These are phyloP conservation scores for Amphiprion ocellaris DNA, from an alignment of 2,113 vertebrate genomes.

Conservation along the genomic window DNA sequence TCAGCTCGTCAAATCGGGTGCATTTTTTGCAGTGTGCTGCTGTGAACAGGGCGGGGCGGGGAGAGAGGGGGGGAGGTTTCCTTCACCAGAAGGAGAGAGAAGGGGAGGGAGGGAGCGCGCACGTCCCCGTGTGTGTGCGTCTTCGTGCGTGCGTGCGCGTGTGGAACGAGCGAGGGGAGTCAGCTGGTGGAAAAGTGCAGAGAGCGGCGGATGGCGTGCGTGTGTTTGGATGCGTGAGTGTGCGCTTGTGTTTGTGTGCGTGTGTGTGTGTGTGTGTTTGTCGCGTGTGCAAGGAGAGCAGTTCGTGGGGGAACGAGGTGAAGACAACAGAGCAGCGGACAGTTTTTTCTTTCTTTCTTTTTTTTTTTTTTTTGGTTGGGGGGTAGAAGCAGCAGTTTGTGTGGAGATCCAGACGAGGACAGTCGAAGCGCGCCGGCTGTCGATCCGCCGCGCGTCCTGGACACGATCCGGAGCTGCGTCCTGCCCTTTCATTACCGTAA, in stretches of 20 bases:
- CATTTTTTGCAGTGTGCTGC: slow-evolving; percentile 63
- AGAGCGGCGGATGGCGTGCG: slow-evolving; percentile 38
- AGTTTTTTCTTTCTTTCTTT: background rate
- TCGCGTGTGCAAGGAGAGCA: slow-evolving; percentile 34
- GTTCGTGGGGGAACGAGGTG: slow-evolving; percentile 50
- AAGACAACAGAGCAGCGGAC: slow-evolving; percentile 45
- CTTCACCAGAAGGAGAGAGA: slow-evolving; percentile 20
- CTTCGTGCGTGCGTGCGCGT: background rate
- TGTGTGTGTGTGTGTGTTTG: slow-evolving; percentile 38
- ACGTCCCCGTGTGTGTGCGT: background rate
- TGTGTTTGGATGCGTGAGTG: slow-evolving; percentile 26
- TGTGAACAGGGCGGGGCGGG: slow-evolving; percentile 57
- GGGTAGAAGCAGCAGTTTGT: slow-evolving; percentile 32
- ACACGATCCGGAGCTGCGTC: slow-evolving; percentile 35
- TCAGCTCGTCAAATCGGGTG: too few species aligned
- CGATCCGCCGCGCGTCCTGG: slow-evolving; percentile 48
- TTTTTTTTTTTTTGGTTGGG: background rate
- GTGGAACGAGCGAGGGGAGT: slow-evolving; percentile 40
- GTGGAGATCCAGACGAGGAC: slow-evolving; percentile 54
- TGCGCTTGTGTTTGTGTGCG: slow-evolving; percentile 18
- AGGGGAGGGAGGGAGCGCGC: background rate
- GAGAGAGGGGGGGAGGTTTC: slow-evolving; percentile 46
- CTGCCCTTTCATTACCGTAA: slow-evolving; percentile 57
- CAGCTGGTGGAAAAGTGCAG: slow-evolving; percentile 68
- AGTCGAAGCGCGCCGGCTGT: slow-evolving; percentile 54